Percentiles rank a stretch among this genome's conserved stretches.
Conservation (phyloP, 2,797 vertebrate species). For the Glyptemys insculpta region DNA sequence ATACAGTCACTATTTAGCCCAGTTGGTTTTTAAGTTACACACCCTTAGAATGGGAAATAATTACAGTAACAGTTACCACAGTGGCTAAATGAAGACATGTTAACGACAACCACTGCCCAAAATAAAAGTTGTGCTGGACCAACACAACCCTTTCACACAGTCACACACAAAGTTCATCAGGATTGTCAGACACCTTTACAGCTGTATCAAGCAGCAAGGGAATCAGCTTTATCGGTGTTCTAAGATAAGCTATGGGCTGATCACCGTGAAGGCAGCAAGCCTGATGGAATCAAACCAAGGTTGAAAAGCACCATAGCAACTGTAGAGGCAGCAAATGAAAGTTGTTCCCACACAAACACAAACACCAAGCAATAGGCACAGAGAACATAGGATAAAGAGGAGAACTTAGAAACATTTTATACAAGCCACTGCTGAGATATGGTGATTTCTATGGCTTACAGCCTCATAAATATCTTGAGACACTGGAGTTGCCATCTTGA, state of each 20-base stretch:
- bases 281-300: background rate
- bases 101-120: background rate
- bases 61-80: background rate
- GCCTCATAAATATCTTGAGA: background rate
- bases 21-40: background rate
- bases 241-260: background rate
- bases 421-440: background rate
- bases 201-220: background rate
- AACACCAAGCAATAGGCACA: background rate
- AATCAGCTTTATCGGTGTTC: background rate
- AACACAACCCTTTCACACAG: background rate
- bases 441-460: background rate
- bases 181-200: background rate
- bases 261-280: background rate
- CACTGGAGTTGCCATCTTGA: background rate
- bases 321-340: background rate
- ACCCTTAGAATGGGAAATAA: background rate
- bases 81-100: background rate
- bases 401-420: background rate
- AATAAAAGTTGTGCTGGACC: background rate
- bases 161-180: background rate
- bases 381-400: background rate
- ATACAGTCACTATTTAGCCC: background rate
- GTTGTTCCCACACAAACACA: background rate
- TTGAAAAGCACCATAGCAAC: background rate